These are phyloP conservation scores for Meteorus cinctellus DNA, from an alignment of 2,888 invertebrate genomes.

Conservation along the genomic window DNA sequence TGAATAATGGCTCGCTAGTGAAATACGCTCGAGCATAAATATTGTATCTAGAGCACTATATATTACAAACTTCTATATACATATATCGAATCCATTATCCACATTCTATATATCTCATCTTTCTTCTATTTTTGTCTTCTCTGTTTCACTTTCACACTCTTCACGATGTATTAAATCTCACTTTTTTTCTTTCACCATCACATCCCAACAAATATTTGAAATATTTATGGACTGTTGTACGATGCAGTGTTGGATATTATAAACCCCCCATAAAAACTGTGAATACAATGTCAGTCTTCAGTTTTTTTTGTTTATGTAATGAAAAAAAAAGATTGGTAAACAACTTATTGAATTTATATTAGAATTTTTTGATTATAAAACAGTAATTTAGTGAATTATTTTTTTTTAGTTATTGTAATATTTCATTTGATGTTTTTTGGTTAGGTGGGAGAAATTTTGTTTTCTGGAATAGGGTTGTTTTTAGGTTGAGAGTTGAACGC, in stretches of 20 bases:
- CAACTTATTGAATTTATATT: no score
- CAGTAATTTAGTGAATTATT: no score
- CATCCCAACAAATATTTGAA: constrained; percentile 22
- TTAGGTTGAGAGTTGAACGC: no score
- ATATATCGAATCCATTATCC: constrained; percentile 70
- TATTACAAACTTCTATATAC: constrained; percentile 60
- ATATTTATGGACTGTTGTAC: neutral
- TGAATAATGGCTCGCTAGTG: constrained; percentile 72
- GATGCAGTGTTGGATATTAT: neutral
- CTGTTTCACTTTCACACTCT: constrained; percentile 40
- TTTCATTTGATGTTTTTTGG: no score
- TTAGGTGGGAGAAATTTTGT: no score
- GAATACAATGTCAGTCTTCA: no score
- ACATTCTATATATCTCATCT: constrained; percentile 51
- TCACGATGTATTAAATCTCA: constrained; percentile 35
- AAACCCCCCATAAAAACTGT: no score
- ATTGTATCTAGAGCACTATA: constrained; percentile 72
- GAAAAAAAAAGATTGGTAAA: no score
- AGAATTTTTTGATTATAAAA: no score
- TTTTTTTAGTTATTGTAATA: no score
- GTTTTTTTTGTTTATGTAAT: no score
- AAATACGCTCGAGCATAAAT: constrained; percentile 72
- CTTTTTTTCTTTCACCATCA: constrained; percentile 38
- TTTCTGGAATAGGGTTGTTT: no score
- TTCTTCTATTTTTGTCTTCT: constrained; percentile 37